Conservation (phyloP, 2,888 invertebrate species). For the Unio pictorum region DNA sequence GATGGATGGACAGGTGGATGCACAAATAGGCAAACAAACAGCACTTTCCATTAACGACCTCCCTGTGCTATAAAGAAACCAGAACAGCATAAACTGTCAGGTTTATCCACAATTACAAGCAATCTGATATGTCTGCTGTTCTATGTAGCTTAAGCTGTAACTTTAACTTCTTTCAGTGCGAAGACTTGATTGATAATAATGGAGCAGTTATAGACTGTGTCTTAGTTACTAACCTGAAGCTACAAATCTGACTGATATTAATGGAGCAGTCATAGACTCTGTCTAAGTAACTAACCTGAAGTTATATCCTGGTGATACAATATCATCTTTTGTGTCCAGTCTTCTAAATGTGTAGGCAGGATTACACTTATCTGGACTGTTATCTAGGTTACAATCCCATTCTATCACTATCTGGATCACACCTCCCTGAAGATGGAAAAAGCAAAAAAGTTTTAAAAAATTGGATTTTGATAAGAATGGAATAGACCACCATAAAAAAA, state of each 20-base stretch:
- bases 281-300: constrained; percentile 68
- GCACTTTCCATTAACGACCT: too few species aligned
- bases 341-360: constrained; percentile 73
- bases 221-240: not conserved
- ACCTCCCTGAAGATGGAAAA: constrained; percentile 67
- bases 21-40: too few species aligned
- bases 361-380: constrained; percentile 68
- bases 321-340: constrained; percentile 70
- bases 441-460: not conserved
- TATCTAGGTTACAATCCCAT: constrained; percentile 75
- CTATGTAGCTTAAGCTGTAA: too few species aligned
- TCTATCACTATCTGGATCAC: constrained; percentile 72
- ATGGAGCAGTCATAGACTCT: too few species aligned
- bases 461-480: not conserved
- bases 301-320: constrained; percentile 73
- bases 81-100: too few species aligned
- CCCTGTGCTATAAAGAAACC: too few species aligned
- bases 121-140: not conserved
- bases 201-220: not conserved
- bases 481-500: not conserved
- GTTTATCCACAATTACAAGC: not conserved
- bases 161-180: not conserved
- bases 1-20: too few species aligned
- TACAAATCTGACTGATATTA: not conserved
- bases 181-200: not conserved